Conservation (phyloP, 2,888 invertebrate genomes). For the Chymomyza amoena region DNA sequence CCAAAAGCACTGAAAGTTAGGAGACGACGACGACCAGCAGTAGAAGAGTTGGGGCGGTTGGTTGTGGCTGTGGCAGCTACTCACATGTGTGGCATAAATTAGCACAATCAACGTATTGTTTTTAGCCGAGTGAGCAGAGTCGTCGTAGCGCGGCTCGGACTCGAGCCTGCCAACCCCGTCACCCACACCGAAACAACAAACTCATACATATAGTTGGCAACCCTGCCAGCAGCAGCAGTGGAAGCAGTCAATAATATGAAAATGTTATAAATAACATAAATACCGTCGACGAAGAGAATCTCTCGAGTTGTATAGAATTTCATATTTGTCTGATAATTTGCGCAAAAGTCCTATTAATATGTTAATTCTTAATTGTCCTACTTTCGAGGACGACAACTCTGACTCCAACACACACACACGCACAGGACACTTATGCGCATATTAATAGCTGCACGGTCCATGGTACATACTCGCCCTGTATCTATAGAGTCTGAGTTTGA, state of each 20-base stretch:
- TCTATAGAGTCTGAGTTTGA: not conserved
- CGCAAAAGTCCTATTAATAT: constrained; percentile 73
- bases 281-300: constrained; percentile 27
- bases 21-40: not conserved
- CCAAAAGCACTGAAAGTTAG: constrained; percentile 24
- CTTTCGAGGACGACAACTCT: constrained; percentile 36
- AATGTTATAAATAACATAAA: constrained; percentile 71
- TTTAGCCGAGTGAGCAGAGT: constrained; percentile 21
- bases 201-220: not conserved
- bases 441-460: constrained; percentile 61
- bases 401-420: constrained; percentile 12
- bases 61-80: constrained; percentile 4
- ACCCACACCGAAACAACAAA: constrained; percentile 12
- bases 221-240: not conserved
- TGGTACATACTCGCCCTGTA: constrained; percentile 4
- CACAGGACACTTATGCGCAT: constrained; percentile 33
- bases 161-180: constrained; percentile 45
- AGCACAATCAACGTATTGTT: constrained; percentile 73
- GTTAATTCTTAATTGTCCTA: constrained; percentile 73
- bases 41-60: not conserved
- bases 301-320: constrained; percentile 21
- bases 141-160: constrained; percentile 8
- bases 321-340: constrained; percentile 69
- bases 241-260: constrained; percentile 68
- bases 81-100: constrained; percentile 57